Conservation (phyloP, 2,888 invertebrate species). For the Drosophila atripex region DNA sequence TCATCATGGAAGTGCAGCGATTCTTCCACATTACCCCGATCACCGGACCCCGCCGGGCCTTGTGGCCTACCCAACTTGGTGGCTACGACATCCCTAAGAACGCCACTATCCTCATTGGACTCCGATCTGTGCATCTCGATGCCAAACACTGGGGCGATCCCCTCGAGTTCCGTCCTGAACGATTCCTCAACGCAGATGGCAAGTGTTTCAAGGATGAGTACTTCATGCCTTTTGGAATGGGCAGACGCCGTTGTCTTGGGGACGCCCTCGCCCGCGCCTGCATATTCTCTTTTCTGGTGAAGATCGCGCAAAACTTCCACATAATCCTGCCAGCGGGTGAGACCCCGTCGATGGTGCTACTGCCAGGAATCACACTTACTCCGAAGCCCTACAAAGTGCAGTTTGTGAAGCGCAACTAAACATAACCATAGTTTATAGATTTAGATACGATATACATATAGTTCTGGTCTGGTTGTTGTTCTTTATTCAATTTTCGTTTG, state of each 20-base stretch:
- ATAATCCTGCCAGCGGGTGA: conserved; percentile 83
- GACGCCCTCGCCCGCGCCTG: conserved; percentile 87
- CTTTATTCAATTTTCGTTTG: conserved; percentile 57
- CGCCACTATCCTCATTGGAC: conserved; percentile 85
- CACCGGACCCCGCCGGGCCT: conserved; percentile 86
- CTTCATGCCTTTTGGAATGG: conserved; percentile 84
- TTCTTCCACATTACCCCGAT: conserved; percentile 85
- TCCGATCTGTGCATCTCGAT: conserved; percentile 86
- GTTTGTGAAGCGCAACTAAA: conserved; percentile 69
- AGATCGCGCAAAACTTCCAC: conserved; percentile 86
- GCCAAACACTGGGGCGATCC: conserved; percentile 87
- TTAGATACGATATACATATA: not conserved
- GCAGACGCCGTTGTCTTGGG: conserved; percentile 87
- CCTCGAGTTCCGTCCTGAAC: conserved; percentile 86
- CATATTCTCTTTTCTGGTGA: conserved; percentile 86
- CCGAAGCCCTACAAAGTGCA: conserved; percentile 85
- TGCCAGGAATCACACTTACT: conserved; percentile 85
- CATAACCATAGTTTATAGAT: not conserved
- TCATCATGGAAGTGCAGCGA: conserved; percentile 86
- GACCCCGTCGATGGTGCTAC: conserved; percentile 83
- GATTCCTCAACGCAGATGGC: conserved; percentile 85
- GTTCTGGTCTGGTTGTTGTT: conserved; percentile 33
- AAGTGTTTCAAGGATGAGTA: conserved; percentile 78
- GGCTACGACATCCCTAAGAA: conserved; percentile 86
- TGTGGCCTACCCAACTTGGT: conserved; percentile 85